These are phyloP conservation scores for Paraescarpia echinospica DNA, from an alignment of 1,140 invertebrate species.

Conservation along the genomic window DNA sequence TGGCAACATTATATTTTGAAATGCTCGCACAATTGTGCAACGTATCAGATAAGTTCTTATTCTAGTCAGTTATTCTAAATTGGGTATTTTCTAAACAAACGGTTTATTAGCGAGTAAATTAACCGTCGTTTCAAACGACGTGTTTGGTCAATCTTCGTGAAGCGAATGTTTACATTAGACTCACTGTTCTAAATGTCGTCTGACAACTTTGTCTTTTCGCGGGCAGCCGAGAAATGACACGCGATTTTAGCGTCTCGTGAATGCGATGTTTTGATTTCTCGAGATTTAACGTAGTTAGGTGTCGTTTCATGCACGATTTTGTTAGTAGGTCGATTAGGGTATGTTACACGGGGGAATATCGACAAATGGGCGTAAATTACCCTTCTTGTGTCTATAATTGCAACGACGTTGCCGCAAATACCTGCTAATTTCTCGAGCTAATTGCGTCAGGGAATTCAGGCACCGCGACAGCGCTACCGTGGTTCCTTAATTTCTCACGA, in stretches of 20 bases:
- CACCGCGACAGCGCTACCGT: background rate
- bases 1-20: background rate
- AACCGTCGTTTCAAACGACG: background rate
- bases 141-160: background rate
- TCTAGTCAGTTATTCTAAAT: background rate
- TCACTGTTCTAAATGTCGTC: background rate
- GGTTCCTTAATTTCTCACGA: background rate
- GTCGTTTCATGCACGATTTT: background rate
- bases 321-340: background rate
- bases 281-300: background rate
- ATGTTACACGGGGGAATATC: background rate
- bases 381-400: slow-evolving; percentile 5
- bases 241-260: background rate
- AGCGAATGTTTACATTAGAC: background rate
- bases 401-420: background rate
- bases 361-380: background rate
- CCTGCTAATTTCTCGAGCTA: background rate
- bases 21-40: background rate
- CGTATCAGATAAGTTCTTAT: background rate
- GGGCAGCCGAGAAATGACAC: background rate
- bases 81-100: background rate
- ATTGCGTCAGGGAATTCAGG: background rate
- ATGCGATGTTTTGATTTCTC: background rate
- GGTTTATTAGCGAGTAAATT: background rate
- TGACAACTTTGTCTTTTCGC: background rate